These are phyloP conservation scores for Lomographa bimaculata DNA, from an alignment of 2,888 invertebrate genomes.

Conservation along the genomic window DNA sequence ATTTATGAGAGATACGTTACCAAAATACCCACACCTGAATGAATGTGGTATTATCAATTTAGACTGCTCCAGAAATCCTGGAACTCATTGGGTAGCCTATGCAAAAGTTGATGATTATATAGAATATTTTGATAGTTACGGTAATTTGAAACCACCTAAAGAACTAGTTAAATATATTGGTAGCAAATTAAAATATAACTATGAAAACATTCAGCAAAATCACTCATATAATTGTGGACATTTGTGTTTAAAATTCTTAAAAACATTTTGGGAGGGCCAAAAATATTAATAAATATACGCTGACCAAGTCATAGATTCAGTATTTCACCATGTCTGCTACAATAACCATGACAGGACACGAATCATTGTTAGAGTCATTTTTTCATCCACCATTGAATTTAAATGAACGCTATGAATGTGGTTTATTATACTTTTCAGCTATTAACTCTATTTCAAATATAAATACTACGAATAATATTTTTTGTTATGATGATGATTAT, in stretches of 20 bases:
- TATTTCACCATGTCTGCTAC: background rate
- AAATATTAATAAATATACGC: no score
- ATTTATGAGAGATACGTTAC: constrained; percentile 15
- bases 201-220: no score
- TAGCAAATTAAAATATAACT: no score
- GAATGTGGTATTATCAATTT: constrained; percentile 14
- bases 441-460: background rate
- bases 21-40: background rate
- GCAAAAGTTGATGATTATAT: constrained; percentile 4
- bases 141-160: constrained; percentile 7
- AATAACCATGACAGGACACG: no score
- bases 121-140: constrained; percentile 17
- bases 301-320: no score
- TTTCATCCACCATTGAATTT: no score
- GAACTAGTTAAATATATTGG: constrained; percentile 3
- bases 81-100: no score
- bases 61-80: constrained; percentile 5
- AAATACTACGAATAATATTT: background rate
- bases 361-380: no score
- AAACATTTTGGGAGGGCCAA: no score
- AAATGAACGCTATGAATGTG: constrained; percentile 5
- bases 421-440: background rate
- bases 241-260: no score
- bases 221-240: no score
- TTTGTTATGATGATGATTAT: background rate